Conservation (phyloP, 2,113 vertebrate genomes). For the Peromyscus californicus region DNA sequence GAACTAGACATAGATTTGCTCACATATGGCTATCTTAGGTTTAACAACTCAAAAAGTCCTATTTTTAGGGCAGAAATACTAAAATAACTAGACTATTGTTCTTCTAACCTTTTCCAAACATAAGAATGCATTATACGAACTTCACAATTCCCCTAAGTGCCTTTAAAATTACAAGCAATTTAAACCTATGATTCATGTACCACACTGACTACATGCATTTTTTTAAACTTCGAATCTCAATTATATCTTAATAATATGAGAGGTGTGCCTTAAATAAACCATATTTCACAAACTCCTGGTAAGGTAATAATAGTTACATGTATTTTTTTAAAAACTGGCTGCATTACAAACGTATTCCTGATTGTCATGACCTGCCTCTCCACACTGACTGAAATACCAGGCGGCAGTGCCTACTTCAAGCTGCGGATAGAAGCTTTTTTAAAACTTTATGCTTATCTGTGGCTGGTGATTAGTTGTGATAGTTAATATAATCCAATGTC, state of each 20-base stretch:
- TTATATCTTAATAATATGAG: slow-evolving; percentile 88
- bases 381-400: slow-evolving; percentile 83
- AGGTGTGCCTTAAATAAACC: slow-evolving; percentile 89
- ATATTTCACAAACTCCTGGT: slow-evolving; percentile 84
- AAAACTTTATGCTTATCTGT: slow-evolving; percentile 86
- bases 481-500: slow-evolving; percentile 87
- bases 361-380: slow-evolving; percentile 87
- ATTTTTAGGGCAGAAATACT: slow-evolving; percentile 77
- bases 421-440: slow-evolving; percentile 84
- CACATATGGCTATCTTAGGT: slow-evolving; percentile 11
- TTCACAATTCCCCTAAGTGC: slow-evolving; percentile 88
- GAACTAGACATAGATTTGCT: not conserved
- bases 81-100: slow-evolving; percentile 85
- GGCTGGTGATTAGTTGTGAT: slow-evolving; percentile 86
- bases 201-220: slow-evolving; percentile 78
- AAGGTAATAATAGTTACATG: slow-evolving; percentile 88
- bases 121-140: slow-evolving; percentile 86
- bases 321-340: slow-evolving; percentile 87
- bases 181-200: slow-evolving; percentile 86
- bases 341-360: slow-evolving; percentile 88
- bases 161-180: slow-evolving; percentile 90
- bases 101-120: slow-evolving; percentile 84
- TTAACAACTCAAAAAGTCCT: slow-evolving; percentile 58
- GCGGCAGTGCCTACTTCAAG: slow-evolving; percentile 80
- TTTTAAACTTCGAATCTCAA: slow-evolving; percentile 83